Base-by-base conservation (phyloP, 37 sponge, comb jelly and placozoan species). In the Spongia lamella region DNA sequence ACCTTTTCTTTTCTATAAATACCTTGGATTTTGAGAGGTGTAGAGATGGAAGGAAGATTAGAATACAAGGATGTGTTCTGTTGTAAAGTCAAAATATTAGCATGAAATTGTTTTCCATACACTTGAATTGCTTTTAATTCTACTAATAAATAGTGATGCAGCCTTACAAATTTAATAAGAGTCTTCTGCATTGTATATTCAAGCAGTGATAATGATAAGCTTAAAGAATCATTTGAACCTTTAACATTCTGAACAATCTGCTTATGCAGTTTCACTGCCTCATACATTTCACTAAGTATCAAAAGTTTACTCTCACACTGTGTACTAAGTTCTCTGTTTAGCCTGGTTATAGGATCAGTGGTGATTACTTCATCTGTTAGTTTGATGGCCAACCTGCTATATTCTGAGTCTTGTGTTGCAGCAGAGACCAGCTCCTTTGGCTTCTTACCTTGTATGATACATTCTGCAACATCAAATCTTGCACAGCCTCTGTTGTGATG, bases 401-500 rank as follows among this genome's bases (percentile, higher is more conserved):
- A n/a, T n/a, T n/a, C n/a, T n/a, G n/a, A n/a, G n/a, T n/a, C n/a
- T n/a, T 55, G 25, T 39, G 14, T 29, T 30, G 32, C 71, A 29
- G 51, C 15, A n/a, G n/a, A n/a, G n/a, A n/a, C n/a, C n/a, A n/a
- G n/a, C n/a, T n/a, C n/a, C n/a, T n/a, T n/a, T n/a, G n/a, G n/a
- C n/a, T n/a, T n/a, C n/a, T n/a, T n/a, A n/a, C n/a, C n/a, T n/a
- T n/a, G n/a, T n/a, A n/a, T n/a, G n/a, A n/a, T n/a, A n/a, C n/a
- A n/a, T n/a, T 82, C 72, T 30, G 78, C 90, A 73, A 86, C 70
- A 39, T 79, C 82, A 73, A 76, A 80, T 61, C 76, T 77, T 33
- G 77, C 82, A 66, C 78, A 78, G 7, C 86, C 90, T 59, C 90
- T 61, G 50, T 90, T 90, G 56, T 90, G 90, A 50, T 74, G 38